Evolutionary conservation across 2,113 vertebrate genomes (phyloP).

Genomic region (Cyanocitta stelleri): DNA sequence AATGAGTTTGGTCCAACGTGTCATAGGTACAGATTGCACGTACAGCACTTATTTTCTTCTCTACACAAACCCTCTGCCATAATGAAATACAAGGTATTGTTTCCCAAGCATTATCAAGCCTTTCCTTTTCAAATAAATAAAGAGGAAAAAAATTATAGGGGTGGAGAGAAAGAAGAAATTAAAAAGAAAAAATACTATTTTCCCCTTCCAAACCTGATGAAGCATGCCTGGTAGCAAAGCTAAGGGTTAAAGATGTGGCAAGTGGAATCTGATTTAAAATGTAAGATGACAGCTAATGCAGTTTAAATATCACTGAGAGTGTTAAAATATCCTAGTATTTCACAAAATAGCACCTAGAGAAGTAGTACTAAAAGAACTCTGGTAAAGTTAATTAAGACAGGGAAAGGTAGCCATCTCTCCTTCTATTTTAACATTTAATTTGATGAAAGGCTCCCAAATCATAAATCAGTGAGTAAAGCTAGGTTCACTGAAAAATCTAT

Average conservation of each 20-base stretch:
- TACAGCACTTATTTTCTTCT: background rate
- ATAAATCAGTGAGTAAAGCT: background rate
- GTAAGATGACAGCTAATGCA: background rate
- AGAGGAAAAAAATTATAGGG: accelerated
- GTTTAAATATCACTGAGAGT: background rate
- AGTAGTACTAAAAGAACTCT: background rate
- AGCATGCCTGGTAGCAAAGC: background rate
- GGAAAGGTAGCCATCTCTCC: background rate
- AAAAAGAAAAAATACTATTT: background rate
- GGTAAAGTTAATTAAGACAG: background rate
- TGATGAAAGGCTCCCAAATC: background rate
- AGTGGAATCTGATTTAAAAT: background rate
- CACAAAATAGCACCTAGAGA: background rate
- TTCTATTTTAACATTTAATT: background rate
- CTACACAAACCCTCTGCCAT: background rate
- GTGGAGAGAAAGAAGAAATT: accelerated
- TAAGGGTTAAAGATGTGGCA: background rate
- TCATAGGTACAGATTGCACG: background rate
- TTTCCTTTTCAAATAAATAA: background rate
- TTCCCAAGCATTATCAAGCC: background rate
- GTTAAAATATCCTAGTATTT: background rate
- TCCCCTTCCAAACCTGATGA: background rate
- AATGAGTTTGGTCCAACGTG: background rate
- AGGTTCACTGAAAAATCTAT: background rate
- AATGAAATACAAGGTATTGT: background rate